Conservation (phyloP, 2,888 invertebrate genomes). For the Odontothrips loti region DNA sequence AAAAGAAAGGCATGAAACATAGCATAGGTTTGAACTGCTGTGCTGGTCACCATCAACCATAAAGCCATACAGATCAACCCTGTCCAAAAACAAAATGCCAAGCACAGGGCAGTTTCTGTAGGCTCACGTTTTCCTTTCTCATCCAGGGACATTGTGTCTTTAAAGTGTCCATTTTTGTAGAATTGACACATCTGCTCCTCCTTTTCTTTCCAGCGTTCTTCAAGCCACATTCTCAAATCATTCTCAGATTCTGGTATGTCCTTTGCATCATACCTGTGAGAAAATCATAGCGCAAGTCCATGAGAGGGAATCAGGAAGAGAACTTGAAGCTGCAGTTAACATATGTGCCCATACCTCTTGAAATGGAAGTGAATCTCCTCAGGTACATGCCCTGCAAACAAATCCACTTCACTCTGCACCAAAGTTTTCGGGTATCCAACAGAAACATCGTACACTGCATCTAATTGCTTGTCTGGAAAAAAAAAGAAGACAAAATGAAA, state of each 20-base stretch:
- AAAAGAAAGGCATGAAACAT: background rate
- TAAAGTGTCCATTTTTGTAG: constrained; percentile 53
- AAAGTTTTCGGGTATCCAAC: constrained; percentile 73
- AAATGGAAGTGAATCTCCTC: constrained; percentile 72
- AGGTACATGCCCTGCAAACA: constrained; percentile 67
- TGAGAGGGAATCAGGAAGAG: constrained; percentile 22
- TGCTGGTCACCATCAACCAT: background rate
- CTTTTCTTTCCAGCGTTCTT: constrained; percentile 62
- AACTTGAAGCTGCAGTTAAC: background rate
- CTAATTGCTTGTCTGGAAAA: constrained; percentile 54
- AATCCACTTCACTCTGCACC: constrained; percentile 70
- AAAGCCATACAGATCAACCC: background rate
- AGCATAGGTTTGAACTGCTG: background rate
- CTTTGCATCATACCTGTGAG: constrained; percentile 55
- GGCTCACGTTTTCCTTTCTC: background rate
- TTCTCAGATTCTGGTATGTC: constrained; percentile 57
- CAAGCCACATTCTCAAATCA: constrained; percentile 59
- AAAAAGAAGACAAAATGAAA: constrained; percentile 3
- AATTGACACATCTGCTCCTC: constrained; percentile 59
- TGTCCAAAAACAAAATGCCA: constrained; percentile 18
- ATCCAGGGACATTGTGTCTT: background rate
- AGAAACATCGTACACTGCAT: constrained; percentile 80
- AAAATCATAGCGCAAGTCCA: constrained; percentile 30
- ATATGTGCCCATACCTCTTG: constrained; percentile 51
- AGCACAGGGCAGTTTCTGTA: background rate